These are phyloP conservation scores for Manis pentadactyla DNA, from an alignment of 2,797 vertebrate species.

Conservation along the genomic window DNA sequence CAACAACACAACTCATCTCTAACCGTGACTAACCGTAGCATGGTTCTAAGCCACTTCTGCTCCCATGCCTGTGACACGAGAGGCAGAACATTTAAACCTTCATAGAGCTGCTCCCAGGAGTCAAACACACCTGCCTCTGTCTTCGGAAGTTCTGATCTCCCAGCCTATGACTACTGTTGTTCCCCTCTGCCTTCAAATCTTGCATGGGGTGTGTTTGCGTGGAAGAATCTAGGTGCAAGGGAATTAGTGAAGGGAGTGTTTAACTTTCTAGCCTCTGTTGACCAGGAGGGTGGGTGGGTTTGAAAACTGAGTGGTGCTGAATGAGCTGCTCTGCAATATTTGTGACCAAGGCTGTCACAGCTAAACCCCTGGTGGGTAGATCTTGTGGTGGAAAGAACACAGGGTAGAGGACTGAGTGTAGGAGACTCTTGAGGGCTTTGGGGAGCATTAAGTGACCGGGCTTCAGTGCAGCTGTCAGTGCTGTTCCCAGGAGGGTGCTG, in stretches of 20 bases:
- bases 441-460: neutral
- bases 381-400: neutral
- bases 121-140: neutral
- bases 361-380: neutral
- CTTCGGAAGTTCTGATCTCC: neutral
- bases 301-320: neutral
- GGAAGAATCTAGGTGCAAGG: slow-evolving; percentile 47
- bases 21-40: neutral
- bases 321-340: neutral
- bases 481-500: neutral
- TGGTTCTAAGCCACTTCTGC: neutral
- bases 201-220: neutral
- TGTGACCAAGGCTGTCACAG: neutral
- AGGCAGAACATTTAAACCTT: neutral
- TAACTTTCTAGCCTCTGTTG: neutral
- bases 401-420: neutral
- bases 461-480: neutral
- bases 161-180: neutral
- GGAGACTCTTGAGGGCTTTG: neutral
- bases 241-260: neutral
- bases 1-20: neutral
- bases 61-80: neutral
- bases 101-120: neutral
- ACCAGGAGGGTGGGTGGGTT: neutral
- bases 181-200: neutral